phyloP scores from a whole-genome alignment of 1,140 invertebrate genomes.

The Apis cerana region DNA sequence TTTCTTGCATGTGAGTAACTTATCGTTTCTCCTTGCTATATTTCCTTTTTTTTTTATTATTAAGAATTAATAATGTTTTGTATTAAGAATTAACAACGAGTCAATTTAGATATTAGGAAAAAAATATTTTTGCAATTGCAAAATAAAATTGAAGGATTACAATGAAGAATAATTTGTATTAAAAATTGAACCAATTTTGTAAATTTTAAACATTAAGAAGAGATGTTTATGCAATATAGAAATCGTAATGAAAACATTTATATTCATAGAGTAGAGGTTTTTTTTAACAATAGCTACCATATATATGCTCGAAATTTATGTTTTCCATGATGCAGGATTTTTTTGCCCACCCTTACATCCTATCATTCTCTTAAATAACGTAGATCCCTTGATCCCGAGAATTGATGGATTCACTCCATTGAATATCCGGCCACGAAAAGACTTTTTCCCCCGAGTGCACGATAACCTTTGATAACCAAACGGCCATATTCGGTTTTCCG shows the following conservation, averaged over 20 bases:
- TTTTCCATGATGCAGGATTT: constrained; percentile 21
- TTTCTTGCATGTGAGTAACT: constrained; percentile 20
- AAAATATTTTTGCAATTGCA: no score
- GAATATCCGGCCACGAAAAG: constrained; percentile 71
- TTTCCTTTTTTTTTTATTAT: background rate
- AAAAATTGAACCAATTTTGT: no score
- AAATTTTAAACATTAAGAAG: no score
- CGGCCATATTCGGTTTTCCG: background rate
- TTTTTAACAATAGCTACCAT: background rate
- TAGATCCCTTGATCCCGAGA: constrained; percentile 64
- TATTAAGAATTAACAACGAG: no score
- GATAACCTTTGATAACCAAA: constrained; percentile 50
- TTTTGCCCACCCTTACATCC: constrained; percentile 34
- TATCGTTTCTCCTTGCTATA: background rate
- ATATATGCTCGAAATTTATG: constrained; percentile 1
- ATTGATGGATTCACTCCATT: constrained; percentile 73
- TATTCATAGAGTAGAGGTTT: background rate
- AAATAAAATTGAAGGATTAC: no score
- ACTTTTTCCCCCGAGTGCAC: constrained; percentile 60
- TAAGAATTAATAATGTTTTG: no score
- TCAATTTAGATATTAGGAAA: background rate
- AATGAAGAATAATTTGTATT: no score
- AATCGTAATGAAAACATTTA: background rate
- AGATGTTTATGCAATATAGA: no score
- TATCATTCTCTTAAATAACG: constrained; percentile 54